Percentiles rank a stretch among this genome's conserved stretches.
Conservation (phyloP, 2,888 invertebrate species). For the Ormyrus pomaceus region DNA sequence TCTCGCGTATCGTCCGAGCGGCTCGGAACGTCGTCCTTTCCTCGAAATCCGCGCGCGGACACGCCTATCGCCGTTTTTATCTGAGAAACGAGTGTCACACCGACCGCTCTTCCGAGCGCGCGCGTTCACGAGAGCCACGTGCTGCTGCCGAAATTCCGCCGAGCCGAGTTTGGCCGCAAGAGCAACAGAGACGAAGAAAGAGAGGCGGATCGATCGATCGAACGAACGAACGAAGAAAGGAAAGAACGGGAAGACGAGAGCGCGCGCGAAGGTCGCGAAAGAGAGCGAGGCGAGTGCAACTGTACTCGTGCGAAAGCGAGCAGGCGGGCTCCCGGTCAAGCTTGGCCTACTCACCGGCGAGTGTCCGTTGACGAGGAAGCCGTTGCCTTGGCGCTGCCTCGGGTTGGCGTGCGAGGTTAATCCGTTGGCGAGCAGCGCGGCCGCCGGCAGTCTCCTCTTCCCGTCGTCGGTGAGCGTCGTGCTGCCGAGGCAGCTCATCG, state of each 20-base stretch:
- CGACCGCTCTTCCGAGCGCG: not conserved
- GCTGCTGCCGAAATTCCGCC: not conserved
- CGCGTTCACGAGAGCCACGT: not conserved
- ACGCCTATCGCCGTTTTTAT: no score
- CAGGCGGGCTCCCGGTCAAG: no score
- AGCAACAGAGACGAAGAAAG: not conserved
- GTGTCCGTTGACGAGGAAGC: slow-evolving; percentile 11
- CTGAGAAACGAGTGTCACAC: not conserved
- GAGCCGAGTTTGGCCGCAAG: not conserved
- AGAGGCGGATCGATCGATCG: slow-evolving; percentile 27
- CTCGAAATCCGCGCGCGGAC: no score
- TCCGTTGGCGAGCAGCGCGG: not conserved
- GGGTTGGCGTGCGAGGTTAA: not conserved
- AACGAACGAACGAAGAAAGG: not conserved
- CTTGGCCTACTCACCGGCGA: not conserved
- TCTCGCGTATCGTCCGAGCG: no score
- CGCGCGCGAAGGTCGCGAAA: not conserved
- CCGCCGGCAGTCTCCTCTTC: slow-evolving; percentile 1
- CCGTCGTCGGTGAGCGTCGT: slow-evolving; percentile 31
- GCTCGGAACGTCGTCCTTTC: no score
- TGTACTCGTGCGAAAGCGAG: no score
- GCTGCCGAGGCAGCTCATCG: slow-evolving; percentile 15
- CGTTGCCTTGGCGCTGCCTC: slow-evolving; percentile 5
- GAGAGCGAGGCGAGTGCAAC: no score
- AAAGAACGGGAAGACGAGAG: not conserved